phyloP scores from a whole-genome alignment of 2,797 vertebrate genomes.

The Lagodon rhomboides region DNA sequence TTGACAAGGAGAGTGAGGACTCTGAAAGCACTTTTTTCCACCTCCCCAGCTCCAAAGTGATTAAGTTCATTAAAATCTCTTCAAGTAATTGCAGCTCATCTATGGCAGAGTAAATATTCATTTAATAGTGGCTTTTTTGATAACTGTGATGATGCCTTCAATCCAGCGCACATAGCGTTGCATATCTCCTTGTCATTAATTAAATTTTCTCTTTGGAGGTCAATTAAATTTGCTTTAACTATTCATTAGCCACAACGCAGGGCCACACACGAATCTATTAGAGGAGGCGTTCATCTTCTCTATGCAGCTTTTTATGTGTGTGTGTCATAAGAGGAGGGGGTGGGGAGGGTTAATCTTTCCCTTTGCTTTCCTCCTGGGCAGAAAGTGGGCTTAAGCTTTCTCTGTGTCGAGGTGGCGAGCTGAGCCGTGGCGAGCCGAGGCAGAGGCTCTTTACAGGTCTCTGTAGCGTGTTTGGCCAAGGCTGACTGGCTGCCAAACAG shows the following conservation, averaged over 20 bases:
- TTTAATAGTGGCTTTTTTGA: conserved; percentile 84
- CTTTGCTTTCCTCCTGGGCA: conserved; percentile 41
- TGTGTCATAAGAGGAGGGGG: not conserved
- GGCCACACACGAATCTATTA: conserved; percentile 56
- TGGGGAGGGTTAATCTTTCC: conserved; percentile 48
- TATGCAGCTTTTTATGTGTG: not conserved
- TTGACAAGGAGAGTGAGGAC: conserved; percentile 33
- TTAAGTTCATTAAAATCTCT: conserved; percentile 83
- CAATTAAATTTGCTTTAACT: conserved; percentile 85
- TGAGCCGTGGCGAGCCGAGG: conserved; percentile 40
- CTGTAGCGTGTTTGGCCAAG: conserved; percentile 73
- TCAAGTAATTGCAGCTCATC: conserved; percentile 82
- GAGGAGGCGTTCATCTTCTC: conserved; percentile 43
- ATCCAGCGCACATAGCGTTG: conserved; percentile 66
- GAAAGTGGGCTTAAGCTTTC: conserved; percentile 52
- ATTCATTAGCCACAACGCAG: conserved; percentile 77
- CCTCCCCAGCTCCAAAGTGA: conserved; percentile 59
- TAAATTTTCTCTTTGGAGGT: conserved; percentile 84
- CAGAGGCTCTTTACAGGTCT: conserved; percentile 68
- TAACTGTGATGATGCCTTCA: conserved; percentile 82
- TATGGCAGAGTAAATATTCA: conserved; percentile 84
- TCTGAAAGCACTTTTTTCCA: conserved; percentile 33
- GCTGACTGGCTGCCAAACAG: conserved; percentile 80
- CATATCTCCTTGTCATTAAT: conserved; percentile 77
- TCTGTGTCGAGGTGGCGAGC: conserved; percentile 46